Evolutionary conservation across 1,140 invertebrate species (phyloP), one percentile per base, ranked within the genome.

Genomic region (Trachelipus rathkii): DNA sequence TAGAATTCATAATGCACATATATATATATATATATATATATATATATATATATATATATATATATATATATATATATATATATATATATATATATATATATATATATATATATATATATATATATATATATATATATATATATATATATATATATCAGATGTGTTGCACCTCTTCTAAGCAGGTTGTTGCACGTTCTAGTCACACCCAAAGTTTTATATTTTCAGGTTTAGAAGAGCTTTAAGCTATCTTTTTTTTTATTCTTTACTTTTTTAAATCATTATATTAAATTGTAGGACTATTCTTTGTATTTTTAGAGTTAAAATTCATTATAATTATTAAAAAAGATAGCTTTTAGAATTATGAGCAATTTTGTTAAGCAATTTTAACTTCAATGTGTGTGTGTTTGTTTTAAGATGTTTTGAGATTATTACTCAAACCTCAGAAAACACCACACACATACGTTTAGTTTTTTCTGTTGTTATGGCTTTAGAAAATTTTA

Each of bases 141-240:
- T 73, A 44, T 70, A 15, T 70, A 15, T 24, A 19, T 21, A 44
- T 45, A 72, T 72, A 72, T 33, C 33, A 33, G 33, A 33, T 33
- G 23, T 66, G 69, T 72, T 67, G 45, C 71, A 72, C 44, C 24
- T 53, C 45, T 45, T 44, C 68, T 77, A 70, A 21, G 60, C 70
- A 77, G 44, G 70, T 73, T 71, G 44, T 71, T 73, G 45, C 70
- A 68, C 50, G 45, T 66, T 77, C 68, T 73, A 77, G 44, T 71
- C 70, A 77, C 45, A 45, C 53, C 68, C 70, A 73, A 46, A 77
- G 68, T 46, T 60, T 33, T 33, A 33, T 33, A 33, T 33, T 33
- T 60, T 15, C 50, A 60, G 19, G 50, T 60, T 13, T 60, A 60
- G 8, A 33, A 33, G 33, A 60, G 50, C 11, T 19, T 60, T 60